Conservation (phyloP, 2,797 vertebrate species). For the Sphenodon punctatus region DNA sequence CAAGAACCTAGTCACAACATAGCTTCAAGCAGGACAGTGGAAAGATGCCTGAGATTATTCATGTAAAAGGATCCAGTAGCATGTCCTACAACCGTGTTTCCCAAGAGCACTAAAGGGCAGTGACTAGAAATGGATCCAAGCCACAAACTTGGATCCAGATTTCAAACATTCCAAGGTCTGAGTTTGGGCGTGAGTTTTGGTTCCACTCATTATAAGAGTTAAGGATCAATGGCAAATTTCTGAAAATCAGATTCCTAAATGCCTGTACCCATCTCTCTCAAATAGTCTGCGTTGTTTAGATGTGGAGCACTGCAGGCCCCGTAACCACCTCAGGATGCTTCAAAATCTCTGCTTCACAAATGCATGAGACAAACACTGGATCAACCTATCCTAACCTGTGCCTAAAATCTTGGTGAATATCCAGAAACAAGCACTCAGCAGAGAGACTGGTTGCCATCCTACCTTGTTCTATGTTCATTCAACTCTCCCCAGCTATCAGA, state of each 20-base stretch:
- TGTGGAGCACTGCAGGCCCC: accelerated
- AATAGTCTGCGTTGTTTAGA: accelerated
- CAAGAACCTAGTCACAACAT: neutral
- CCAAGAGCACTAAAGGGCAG: neutral
- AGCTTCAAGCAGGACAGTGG: neutral
- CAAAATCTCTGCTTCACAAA: too few species aligned
- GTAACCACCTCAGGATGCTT: accelerated
- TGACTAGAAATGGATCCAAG: neutral
- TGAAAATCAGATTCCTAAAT: neutral
- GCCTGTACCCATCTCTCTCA: neutral
- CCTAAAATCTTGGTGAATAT: neutral
- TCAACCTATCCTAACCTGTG: neutral
- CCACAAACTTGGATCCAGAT: neutral
- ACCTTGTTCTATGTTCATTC: accelerated
- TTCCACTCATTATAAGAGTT: neutral
- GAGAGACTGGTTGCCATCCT: neutral
- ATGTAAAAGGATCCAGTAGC: neutral
- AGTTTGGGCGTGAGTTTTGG: neutral
- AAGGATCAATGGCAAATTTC: accelerated
- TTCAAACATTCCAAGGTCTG: neutral
- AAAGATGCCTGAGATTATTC: neutral
- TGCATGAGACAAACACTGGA: neutral
- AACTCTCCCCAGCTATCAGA: accelerated
- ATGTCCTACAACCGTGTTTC: accelerated
- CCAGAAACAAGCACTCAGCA: accelerated